Conservation (phyloP, 2,113 vertebrate species). For the Sphaerodactylus townsendi region DNA sequence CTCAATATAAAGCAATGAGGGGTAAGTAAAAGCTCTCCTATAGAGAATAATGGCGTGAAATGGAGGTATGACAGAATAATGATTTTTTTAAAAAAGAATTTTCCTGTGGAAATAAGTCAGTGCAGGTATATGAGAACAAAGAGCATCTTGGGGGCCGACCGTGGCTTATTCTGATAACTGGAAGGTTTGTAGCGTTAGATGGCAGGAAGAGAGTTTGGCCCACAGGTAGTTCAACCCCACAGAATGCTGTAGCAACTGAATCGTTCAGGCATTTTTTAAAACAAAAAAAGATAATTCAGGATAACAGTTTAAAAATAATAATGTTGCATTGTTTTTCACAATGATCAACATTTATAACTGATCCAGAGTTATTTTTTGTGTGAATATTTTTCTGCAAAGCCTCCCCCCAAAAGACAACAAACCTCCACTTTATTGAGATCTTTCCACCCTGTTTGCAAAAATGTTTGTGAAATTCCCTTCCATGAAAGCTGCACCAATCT, state of each 20-base stretch:
- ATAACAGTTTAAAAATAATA: no score
- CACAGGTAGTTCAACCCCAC: neutral
- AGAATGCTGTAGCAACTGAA: neutral
- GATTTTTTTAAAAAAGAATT: neutral
- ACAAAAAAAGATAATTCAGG: no score
- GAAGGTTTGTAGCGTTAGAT: neutral
- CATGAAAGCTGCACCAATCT: no score
- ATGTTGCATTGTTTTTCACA: neutral
- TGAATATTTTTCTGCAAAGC: neutral
- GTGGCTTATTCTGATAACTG: neutral
- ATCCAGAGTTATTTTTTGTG: neutral
- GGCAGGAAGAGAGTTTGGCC: neutral
- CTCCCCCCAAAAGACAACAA: no score
- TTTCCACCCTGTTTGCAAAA: neutral
- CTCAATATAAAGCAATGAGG: neutral
- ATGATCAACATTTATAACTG: neutral
- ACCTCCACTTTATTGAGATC: neutral
- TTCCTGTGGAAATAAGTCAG: neutral
- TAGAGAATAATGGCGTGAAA: constrained; percentile 24
- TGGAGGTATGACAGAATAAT: neutral
- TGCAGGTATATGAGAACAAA: neutral
- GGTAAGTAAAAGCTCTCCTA: constrained; percentile 49
- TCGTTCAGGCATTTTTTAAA: neutral
- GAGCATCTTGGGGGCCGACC: neutral
- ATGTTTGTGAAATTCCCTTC: neutral